Evolutionary conservation across 2,113 vertebrate species (phyloP), one percentile per base, ranked within the genome.

Genomic region (Halichoerus grypus): DNA sequence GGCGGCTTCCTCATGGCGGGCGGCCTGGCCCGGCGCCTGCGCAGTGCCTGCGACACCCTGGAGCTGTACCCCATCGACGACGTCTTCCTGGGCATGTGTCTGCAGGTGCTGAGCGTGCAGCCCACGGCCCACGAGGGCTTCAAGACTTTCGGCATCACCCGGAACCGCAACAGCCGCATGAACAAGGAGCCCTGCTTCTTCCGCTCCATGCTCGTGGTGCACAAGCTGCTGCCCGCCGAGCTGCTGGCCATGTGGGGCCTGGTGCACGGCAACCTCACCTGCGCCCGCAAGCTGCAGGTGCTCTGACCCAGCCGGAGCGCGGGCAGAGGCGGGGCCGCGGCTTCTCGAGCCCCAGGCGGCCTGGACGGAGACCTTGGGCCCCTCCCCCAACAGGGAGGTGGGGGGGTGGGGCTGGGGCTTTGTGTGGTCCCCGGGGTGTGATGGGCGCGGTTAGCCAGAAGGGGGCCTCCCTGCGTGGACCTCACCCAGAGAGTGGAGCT

Each of bases 181-280:
- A 99, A 99, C 98, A 99, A 98, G 96, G 99, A 99, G 97, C 99
- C 99, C 0, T 99, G 99, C 96, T 99, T 99, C 81, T 99, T 99
- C 98, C 99, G 98, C 94, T 98, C 98, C 98, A 99, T 99, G 99
- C 98, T 99, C 3, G 99, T 99, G 16, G 99, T 99, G 46, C 99
- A 99, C 99, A 99, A 99, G 99, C 98, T 99, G 95, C 99, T 99
- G 22, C 99, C 99, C 0, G 65, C 96, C 0, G 99, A 99, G 9
- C 98, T 99, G 93, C 97, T 99, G 89, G 97, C 97, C 88, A 99
- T 99, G 99, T 99, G 99, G 99, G 98, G 99, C 89, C 98, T 99
- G 97, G 99, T 99, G 65, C 99, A 99, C 82, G 98, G 99, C 95
- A 99, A 99, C 82, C 99, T 99, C 82, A 99, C 99, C 1, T 99